Percentiles rank a stretch among this genome's conserved stretches.
Conservation (phyloP, 2,113 vertebrate genomes). For the Typhlomys cinereus region DNA sequence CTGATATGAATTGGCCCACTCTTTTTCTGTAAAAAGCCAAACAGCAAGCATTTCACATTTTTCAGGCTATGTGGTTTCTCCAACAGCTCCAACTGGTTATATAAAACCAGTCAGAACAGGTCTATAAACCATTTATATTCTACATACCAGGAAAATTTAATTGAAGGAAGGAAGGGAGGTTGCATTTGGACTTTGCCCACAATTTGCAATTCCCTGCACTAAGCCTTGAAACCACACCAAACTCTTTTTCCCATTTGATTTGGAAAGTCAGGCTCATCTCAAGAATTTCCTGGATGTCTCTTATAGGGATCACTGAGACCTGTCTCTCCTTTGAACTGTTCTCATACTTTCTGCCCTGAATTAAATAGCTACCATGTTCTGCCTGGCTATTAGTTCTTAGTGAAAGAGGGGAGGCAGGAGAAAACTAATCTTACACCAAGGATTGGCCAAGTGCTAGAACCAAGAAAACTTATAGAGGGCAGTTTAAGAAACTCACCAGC, state of each 20-base stretch:
- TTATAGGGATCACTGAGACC: background rate
- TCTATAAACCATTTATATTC: background rate
- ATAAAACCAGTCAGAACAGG: background rate
- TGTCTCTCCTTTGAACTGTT: background rate
- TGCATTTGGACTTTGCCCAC: background rate
- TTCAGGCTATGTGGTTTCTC: too few relatives aligned
- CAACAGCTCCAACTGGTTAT: background rate
- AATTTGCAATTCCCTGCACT: background rate
- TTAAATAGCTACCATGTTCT: background rate
- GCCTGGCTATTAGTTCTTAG: background rate
- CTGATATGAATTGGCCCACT: background rate
- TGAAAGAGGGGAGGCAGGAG: background rate
- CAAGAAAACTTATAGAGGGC: background rate
- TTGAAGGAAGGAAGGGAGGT: background rate
- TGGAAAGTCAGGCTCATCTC: background rate
- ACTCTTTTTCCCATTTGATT: background rate
- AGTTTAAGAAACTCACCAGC: background rate
- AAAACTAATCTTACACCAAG: fast-evolving
- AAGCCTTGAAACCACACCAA: background rate
- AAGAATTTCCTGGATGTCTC: background rate
- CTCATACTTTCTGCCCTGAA: background rate
- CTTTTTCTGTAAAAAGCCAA: background rate
- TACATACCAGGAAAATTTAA: background rate
- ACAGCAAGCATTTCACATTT: background rate
- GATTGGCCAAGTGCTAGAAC: background rate